Evolutionary conservation across 1,140 invertebrate species (phyloP).

Genomic region (Hypsibius dujardini): DNA sequence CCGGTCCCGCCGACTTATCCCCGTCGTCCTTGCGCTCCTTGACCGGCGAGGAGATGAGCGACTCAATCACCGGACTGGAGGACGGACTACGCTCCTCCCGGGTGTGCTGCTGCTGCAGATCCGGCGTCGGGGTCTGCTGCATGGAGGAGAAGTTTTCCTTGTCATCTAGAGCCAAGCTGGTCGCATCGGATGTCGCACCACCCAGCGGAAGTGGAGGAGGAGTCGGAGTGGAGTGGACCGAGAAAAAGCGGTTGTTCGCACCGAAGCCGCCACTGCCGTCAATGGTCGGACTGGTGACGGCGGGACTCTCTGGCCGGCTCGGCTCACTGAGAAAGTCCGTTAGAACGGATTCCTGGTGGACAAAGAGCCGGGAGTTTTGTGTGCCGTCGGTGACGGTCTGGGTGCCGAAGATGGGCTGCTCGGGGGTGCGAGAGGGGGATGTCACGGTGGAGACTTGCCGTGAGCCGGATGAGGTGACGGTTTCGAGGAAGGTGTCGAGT

Average conservation of each 20-base stretch:
- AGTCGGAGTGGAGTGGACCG: neutral
- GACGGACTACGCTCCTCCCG: neutral
- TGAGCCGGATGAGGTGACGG: neutral
- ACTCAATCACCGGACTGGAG: conserved; percentile 9
- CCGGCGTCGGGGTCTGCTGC: neutral
- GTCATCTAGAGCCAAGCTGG: neutral
- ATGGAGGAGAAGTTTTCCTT: neutral
- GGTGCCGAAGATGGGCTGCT: neutral
- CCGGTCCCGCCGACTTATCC: neutral
- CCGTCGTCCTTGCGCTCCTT: neutral
- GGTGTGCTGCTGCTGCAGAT: neutral
- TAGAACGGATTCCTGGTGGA: neutral
- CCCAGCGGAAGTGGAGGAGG: too few species aligned
- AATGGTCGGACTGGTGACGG: neutral
- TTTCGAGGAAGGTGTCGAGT: conserved; percentile 56
- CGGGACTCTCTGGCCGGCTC: neutral
- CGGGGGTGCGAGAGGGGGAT: neutral
- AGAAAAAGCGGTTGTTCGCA: neutral
- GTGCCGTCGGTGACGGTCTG: neutral
- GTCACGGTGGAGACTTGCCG: neutral
- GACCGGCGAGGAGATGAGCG: conserved; percentile 1
- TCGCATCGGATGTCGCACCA: too few species aligned
- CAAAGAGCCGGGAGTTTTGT: neutral
- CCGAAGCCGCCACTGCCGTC: neutral
- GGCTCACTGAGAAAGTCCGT: neutral